Base-by-base conservation (phyloP, 1,140 invertebrate genomes). In the Trichoplusia ni region DNA sequence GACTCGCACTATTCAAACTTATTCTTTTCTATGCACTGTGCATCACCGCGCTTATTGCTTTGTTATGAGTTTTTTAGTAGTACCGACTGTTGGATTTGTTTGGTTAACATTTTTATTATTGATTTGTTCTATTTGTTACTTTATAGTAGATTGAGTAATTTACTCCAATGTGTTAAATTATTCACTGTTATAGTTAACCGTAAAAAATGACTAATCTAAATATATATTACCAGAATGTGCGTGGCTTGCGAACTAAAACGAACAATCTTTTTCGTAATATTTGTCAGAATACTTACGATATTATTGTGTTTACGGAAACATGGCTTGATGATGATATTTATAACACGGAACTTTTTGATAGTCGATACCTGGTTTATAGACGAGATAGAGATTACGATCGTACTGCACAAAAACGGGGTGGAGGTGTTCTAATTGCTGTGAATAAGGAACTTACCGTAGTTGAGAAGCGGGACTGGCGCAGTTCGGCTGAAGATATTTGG, bases 231-330 rank as follows among this genome's bases (percentile, higher is more conserved):
- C 56, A 66, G 14, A 67, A 70, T 18, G 59, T 67, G 4, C 33
- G 68, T 33, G 71, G 68, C 9, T 27, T 73, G 14, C 64, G 71
- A 6, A 67, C 68, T 1, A 73, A 73, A 58, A 66, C 69, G 8
- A 56, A 11, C 33, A 49, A 3, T 9, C 56, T 69, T 18, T 66
- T 40, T 56, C 46, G 64, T n/a, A 65, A 66, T 11, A 9, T 73
- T 5, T 56, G 37, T 16, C 14, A 63, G 2, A 31, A 25, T 18
- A 40, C 51, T 0, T 74, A 67, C 14, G 64, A 68, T 14, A 56
- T 74, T n/a, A 47, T 71, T 18, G 29, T 64, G 25, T 46, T 69
- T 29, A 66, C 71, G 0, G 68, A 73, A 38, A 67, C 68, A 6
- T 73, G 68, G 71, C 14, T 71, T 4, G 21, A 54, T 5, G 64